Percentiles rank a stretch among this genome's conserved stretches.
Conservation (phyloP, 2,113 vertebrate species). For the Mustela lutreola region DNA sequence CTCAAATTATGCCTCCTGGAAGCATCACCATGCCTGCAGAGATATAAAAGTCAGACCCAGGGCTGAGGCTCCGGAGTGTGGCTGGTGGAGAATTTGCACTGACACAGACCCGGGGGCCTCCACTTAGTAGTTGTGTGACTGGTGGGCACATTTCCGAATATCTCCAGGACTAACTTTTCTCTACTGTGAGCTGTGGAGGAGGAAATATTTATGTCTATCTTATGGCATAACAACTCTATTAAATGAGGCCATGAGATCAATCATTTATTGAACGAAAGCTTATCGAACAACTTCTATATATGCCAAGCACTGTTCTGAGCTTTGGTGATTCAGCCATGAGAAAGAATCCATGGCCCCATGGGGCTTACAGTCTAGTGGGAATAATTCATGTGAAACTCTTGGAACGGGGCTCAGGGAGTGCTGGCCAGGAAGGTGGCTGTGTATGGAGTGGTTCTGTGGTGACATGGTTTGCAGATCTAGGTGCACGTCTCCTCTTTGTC, state of each 20-base stretch:
- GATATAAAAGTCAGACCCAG: background rate
- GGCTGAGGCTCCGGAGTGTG: background rate
- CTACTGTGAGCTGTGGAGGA: background rate
- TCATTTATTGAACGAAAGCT: constrained; percentile 8
- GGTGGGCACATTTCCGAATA: background rate
- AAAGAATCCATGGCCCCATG: accelerated
- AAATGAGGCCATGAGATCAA: background rate
- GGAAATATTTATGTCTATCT: background rate
- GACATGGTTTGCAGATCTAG: background rate
- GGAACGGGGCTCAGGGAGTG: background rate
- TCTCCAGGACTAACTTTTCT: constrained; percentile 2
- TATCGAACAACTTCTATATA: background rate
- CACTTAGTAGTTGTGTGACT: background rate
- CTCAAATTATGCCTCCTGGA: constrained; percentile 55
- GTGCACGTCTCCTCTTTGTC: background rate
- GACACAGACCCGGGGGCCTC: background rate
- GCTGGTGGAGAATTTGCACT: background rate
- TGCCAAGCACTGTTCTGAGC: background rate
- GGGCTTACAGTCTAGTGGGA: background rate
- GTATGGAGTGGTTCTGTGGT: background rate
- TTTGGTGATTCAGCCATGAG: background rate
- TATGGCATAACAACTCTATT: background rate
- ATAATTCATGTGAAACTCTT: background rate
- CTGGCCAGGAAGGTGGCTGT: background rate
- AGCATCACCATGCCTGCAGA: background rate